phyloP scores from a whole-genome alignment of 2,888 invertebrate genomes.

The Atherix ibis region DNA sequence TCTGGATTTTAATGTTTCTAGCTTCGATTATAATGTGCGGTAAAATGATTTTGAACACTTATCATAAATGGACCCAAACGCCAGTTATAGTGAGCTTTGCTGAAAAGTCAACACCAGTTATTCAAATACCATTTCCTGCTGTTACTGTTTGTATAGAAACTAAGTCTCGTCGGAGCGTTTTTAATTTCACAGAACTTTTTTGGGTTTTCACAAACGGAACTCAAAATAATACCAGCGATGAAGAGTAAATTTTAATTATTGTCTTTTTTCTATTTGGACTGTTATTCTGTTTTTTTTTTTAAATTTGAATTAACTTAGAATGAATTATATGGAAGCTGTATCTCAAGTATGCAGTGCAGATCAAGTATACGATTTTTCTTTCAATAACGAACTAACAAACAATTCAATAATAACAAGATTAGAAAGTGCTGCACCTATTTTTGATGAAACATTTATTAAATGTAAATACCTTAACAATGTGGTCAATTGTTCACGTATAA shows the following conservation, averaged over 20 bases:
- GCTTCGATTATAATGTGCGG: conserved; percentile 44
- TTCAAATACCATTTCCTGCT: conserved; percentile 47
- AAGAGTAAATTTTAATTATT: neutral
- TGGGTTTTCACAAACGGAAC: neutral
- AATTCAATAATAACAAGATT: conserved; percentile 13
- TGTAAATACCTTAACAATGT: conserved; percentile 40
- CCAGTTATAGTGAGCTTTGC: conserved; percentile 63
- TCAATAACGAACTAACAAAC: neutral
- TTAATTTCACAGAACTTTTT: conserved; percentile 4
- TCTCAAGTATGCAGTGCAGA: neutral
- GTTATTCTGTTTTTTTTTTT: too few relatives aligned
- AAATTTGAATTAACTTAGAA: too few relatives aligned
- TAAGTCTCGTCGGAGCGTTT: conserved; percentile 32
- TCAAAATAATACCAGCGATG: neutral
- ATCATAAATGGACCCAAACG: conserved; percentile 52
- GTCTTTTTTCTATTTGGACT: too few relatives aligned
- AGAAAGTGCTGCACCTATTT: conserved; percentile 36
- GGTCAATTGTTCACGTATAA: conserved; percentile 40
- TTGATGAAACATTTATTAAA: conserved; percentile 37
- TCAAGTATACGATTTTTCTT: neutral
- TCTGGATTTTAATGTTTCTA: conserved; percentile 44
- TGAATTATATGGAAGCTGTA: neutral
- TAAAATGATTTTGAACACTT: conserved; percentile 43
- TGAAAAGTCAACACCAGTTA: conserved; percentile 46
- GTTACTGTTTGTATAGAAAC: conserved; percentile 52